Percentiles rank a stretch among this genome's conserved stretches.
These are phyloP conservation scores for Acrocyrtus sp. DNA, from an alignment of 2,888 invertebrate genomes.

Conservation along the genomic window DNA sequence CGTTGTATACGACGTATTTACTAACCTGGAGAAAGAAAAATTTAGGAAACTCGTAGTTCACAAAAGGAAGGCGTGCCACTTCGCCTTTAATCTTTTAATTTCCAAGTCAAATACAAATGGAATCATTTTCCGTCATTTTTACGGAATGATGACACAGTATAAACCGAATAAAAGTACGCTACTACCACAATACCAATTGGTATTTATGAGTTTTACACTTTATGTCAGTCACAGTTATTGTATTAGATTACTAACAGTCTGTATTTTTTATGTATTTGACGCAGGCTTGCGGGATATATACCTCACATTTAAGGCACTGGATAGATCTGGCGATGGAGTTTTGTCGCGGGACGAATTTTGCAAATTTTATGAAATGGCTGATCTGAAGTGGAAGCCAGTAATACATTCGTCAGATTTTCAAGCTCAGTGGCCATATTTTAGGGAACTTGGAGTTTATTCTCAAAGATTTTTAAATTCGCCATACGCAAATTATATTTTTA, in stretches of 20 bases:
- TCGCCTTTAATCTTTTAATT: constrained; percentile 83
- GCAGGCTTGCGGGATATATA: constrained; percentile 76
- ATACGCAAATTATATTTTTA: constrained; percentile 57
- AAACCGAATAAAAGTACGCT: constrained; percentile 77
- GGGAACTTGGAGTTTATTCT: constrained; percentile 46
- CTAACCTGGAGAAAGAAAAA: constrained; percentile 85
- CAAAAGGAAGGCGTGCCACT: constrained; percentile 81
- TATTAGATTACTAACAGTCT: not conserved
- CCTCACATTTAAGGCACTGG: constrained; percentile 83
- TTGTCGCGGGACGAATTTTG: constrained; percentile 80
- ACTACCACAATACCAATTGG: not conserved
- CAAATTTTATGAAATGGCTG: constrained; percentile 76
- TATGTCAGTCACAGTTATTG: not conserved
- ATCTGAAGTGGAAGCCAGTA: constrained; percentile 76
- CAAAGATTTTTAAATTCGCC: constrained; percentile 60
- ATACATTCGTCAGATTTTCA: constrained; percentile 45
- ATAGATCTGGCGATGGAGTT: constrained; percentile 74
- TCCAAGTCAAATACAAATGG: constrained; percentile 78
- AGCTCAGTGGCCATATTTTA: constrained; percentile 56
- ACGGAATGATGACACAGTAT: constrained; percentile 82
- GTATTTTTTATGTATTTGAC: constrained; percentile 64
- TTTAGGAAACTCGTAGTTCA: constrained; percentile 84
- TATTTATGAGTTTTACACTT: too few species aligned
- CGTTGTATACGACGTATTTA: constrained; percentile 90
- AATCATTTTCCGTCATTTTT: constrained; percentile 76